Conservation (phyloP, 2,797 vertebrate genomes). For the Lepilemur ruficaudatus region DNA sequence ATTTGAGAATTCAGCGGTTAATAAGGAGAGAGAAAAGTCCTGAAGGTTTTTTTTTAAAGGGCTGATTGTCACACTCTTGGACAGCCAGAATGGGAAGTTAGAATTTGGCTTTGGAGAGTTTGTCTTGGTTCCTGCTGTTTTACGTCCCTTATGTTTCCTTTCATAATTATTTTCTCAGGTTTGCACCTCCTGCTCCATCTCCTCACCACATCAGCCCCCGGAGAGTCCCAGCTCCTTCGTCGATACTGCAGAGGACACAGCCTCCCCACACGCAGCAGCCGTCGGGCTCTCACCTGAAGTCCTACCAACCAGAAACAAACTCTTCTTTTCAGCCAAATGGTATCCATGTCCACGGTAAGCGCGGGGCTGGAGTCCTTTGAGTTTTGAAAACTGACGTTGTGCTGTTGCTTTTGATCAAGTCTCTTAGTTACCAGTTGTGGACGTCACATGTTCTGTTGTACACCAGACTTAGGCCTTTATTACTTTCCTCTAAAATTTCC, state of each 20-base stretch:
- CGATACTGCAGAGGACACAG: slow-evolving; percentile 82
- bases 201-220: slow-evolving; percentile 84
- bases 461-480: background rate
- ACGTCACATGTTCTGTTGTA: background rate
- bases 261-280: slow-evolving; percentile 78
- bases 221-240: slow-evolving; percentile 74
- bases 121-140: background rate
- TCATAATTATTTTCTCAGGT: slow-evolving; percentile 79
- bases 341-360: slow-evolving; percentile 86
- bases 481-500: background rate
- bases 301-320: slow-evolving; percentile 77
- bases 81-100: background rate
- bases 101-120: background rate
- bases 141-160: slow-evolving; percentile 9
- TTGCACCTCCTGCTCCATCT: slow-evolving; percentile 78
- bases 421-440: background rate
- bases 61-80: background rate
- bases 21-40: background rate
- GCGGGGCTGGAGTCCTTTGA: background rate
- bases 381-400: background rate
- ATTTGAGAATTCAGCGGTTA: background rate
- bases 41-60: background rate
- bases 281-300: slow-evolving; percentile 79
- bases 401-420: background rate
- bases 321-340: slow-evolving; percentile 82